These are phyloP conservation scores for Lycaena phlaeas DNA, from an alignment of 2,888 invertebrate species.

Conservation along the genomic window DNA sequence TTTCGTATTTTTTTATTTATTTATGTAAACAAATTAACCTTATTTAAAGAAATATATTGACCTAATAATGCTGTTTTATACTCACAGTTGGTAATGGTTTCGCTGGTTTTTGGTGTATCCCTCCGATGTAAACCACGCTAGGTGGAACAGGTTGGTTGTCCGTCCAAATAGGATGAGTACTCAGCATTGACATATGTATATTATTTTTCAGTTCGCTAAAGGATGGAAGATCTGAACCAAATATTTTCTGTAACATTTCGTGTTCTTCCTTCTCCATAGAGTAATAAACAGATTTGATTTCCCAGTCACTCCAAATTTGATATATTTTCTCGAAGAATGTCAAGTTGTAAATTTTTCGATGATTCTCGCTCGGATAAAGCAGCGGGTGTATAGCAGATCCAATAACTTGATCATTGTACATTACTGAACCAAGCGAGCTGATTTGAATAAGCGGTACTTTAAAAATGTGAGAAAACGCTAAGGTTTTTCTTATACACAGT, in stretches of 20 bases:
- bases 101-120: conserved; percentile 36
- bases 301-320: conserved; percentile 11
- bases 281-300: conserved; percentile 2
- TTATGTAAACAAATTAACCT: too few species aligned
- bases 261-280: background rate
- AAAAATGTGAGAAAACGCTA: conserved; percentile 17
- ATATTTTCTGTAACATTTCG: background rate
- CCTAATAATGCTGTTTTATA: too few species aligned
- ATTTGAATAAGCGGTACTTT: conserved; percentile 20
- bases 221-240: background rate
- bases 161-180: conserved; percentile 37
- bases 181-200: conserved; percentile 36
- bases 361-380: conserved; percentile 15
- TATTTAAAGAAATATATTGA: too few species aligned
- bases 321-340: conserved; percentile 21
- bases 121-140: conserved; percentile 41
- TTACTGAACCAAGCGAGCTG: conserved; percentile 17
- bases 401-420: conserved; percentile 13
- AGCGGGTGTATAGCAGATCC: conserved; percentile 20
- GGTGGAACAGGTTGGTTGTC: conserved; percentile 40
- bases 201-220: conserved; percentile 16
- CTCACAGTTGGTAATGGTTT: conserved; percentile 36
- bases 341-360: conserved; percentile 18
- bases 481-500: conserved; percentile 9
- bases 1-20: too few species aligned